A percentile compares a stretch with the other conserved stretches of the same genome.
phyloP scores from a whole-genome alignment of 2,888 invertebrate species.

The Odontothrips loti region DNA sequence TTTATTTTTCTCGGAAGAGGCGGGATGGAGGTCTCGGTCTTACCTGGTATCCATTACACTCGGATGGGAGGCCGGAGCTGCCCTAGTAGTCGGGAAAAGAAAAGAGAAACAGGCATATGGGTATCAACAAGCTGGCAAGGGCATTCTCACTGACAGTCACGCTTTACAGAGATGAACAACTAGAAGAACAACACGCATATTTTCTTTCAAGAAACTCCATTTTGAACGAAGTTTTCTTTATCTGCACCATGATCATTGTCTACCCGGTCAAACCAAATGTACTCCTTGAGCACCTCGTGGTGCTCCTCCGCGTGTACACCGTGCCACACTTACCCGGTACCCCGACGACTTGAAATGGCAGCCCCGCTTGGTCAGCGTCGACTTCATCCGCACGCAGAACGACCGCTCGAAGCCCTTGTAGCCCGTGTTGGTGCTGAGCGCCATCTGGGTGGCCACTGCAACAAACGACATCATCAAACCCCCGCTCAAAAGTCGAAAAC shows the following conservation, averaged over 20 bases:
- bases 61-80: neutral
- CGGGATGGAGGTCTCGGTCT: neutral
- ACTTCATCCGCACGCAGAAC: slow-evolving; percentile 96
- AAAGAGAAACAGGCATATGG: neutral
- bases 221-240: too few species aligned
- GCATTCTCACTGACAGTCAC: too few species aligned
- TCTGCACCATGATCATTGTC: neutral
- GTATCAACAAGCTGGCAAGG: slow-evolving; percentile 1
- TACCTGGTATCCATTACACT: slow-evolving; percentile 15
- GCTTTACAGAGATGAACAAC: neutral
- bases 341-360: slow-evolving; percentile 96
- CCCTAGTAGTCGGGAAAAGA: neutral
- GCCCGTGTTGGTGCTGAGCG: slow-evolving; percentile 62
- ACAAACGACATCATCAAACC: slow-evolving; percentile 34
- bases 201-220: too few species aligned
- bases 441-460: slow-evolving; percentile 80
- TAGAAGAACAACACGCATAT: neutral
- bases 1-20: too few species aligned
- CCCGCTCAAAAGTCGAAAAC: too few species aligned
- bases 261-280: neutral
- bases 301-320: too few species aligned
- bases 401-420: slow-evolving; percentile 86
- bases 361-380: slow-evolving; percentile 92
- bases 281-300: too few species aligned
- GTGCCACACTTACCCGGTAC: slow-evolving; percentile 70